phyloP scores from a whole-genome alignment of 2,113 vertebrate species.

The Butorides virescens region DNA sequence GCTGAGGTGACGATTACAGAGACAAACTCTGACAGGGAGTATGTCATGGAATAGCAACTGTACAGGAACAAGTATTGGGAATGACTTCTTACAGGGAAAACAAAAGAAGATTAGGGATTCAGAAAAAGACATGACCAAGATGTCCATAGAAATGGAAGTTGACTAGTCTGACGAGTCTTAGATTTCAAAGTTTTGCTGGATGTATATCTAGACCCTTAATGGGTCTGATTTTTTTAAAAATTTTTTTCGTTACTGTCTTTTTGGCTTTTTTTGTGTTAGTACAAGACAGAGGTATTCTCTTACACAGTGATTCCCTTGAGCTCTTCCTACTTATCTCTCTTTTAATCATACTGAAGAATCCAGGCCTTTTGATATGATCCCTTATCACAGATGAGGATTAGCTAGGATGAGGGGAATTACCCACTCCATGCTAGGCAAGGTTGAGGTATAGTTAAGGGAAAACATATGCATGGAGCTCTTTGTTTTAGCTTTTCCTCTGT shows the following conservation, averaged over 20 bases:
- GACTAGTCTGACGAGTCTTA: conserved; percentile 19
- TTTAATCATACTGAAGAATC: conserved; percentile 14
- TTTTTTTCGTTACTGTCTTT: neutral
- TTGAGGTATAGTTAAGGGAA: neutral
- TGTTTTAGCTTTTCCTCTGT: neutral
- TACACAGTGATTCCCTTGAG: neutral
- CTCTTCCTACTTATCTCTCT: neutral
- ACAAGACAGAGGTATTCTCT: neutral
- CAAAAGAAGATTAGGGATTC: conserved; percentile 16
- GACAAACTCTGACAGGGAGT: conserved; percentile 27
- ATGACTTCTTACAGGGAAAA: conserved; percentile 53
- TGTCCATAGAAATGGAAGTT: conserved; percentile 35
- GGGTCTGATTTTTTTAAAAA: neutral
- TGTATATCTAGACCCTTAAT: neutral
- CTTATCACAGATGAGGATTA: neutral
- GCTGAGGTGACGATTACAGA: conserved; percentile 13
- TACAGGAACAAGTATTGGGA: conserved; percentile 42
- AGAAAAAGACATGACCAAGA: conserved; percentile 25
- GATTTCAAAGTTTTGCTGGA: conserved; percentile 26
- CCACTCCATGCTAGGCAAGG: neutral
- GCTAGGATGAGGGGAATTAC: neutral
- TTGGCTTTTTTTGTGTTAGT: conserved; percentile 4
- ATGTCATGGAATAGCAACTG: conserved; percentile 30
- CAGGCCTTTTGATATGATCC: conserved; percentile 2
- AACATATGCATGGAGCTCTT: neutral